phyloP scores from a whole-genome alignment of 2,113 vertebrate species.

The Mesembrinibis cayennensis region DNA sequence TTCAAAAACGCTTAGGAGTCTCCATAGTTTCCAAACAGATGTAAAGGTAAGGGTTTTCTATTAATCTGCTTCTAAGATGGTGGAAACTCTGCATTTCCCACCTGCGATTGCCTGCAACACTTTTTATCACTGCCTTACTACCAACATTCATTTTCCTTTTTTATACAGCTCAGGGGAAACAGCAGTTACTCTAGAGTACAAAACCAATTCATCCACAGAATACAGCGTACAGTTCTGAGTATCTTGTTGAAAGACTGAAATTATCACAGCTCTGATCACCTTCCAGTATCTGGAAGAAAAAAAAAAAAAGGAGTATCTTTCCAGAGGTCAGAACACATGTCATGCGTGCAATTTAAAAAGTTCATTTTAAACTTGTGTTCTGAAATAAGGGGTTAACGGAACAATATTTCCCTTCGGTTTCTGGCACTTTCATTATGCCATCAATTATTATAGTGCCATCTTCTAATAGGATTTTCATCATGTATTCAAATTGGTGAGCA shows the following conservation, averaged over 20 bases:
- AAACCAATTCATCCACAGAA: background rate
- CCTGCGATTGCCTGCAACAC: background rate
- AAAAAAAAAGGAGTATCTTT: background rate
- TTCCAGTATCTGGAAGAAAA: background rate
- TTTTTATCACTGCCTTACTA: background rate
- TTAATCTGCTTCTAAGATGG: background rate
- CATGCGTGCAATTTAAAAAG: background rate
- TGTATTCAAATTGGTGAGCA: slow-evolving; percentile 57
- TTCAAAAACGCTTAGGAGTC: background rate
- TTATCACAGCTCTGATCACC: background rate
- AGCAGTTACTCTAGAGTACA: background rate
- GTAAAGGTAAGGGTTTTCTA: background rate
- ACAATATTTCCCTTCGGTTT: slow-evolving; percentile 13
- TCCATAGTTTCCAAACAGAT: background rate
- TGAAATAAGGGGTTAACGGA: slow-evolving; percentile 6
- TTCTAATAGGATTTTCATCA: slow-evolving; percentile 67
- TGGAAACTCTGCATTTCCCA: background rate
- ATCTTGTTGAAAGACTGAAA: background rate
- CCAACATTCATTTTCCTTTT: background rate
- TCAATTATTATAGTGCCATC: slow-evolving; percentile 41
- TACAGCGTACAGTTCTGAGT: background rate
- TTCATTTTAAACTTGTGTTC: background rate
- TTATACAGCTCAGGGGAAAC: background rate
- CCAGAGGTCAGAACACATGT: background rate
- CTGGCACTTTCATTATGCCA: slow-evolving; percentile 50